A percentile compares a stretch with the other conserved stretches of the same genome.
Evolutionary conservation across 2,888 invertebrate species (phyloP).

Genomic region (Yponomeuta evonymella): DNA sequence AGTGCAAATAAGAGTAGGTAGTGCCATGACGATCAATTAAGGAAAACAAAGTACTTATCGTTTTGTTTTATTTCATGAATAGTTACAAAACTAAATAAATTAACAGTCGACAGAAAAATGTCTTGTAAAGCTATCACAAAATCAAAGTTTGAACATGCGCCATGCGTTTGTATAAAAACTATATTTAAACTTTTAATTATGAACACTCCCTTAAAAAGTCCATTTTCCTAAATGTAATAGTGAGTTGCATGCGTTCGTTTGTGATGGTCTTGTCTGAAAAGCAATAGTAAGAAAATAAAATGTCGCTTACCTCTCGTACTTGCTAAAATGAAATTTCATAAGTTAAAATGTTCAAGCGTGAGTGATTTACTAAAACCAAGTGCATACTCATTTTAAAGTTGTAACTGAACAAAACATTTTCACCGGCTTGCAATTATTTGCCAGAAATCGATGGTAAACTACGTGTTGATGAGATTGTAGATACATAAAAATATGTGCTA

Average conservation of each 20-base stretch:
- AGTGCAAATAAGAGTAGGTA: background rate
- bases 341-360: constrained; percentile 21
- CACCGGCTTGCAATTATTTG: too few relatives aligned
- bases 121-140: constrained; percentile 1
- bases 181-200: background rate
- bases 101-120: background rate
- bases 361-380: background rate
- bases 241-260: constrained; percentile 60
- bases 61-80: background rate
- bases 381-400: background rate
- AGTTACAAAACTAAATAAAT: background rate
- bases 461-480: too few relatives aligned
- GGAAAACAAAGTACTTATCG: background rate
- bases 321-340: constrained; percentile 24
- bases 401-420: too few relatives aligned
- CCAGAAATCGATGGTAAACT: too few relatives aligned
- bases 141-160: background rate
- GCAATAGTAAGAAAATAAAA: constrained; percentile 40
- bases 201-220: constrained; percentile 15
- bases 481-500: too few relatives aligned
- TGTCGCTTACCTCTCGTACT: constrained; percentile 38
- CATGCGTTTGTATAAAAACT: constrained; percentile 9
- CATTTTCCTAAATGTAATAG: constrained; percentile 48
- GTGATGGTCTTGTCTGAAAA: constrained; percentile 65
- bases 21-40: background rate